These are phyloP conservation scores for Pteruthius melanotis DNA, from an alignment of 2,113 vertebrate species.

Conservation along the genomic window DNA sequence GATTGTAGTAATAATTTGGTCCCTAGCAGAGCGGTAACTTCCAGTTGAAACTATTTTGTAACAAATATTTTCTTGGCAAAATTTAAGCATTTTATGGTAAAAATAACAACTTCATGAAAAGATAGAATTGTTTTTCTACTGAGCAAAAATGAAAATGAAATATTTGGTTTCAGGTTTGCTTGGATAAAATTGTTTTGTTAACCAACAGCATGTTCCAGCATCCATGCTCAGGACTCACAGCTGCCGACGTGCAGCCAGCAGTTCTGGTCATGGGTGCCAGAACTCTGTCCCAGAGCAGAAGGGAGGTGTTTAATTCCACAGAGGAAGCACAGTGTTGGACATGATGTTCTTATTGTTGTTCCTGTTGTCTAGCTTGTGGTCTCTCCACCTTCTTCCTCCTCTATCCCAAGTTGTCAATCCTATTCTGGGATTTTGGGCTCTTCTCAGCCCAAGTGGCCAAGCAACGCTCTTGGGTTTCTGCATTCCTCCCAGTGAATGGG, in stretches of 20 bases:
- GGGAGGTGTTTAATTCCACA: slow-evolving; percentile 8
- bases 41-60: neutral
- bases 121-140: slow-evolving; percentile 24
- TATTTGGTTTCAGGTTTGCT: slow-evolving; percentile 3
- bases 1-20: neutral
- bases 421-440: neutral
- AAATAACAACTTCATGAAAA: slow-evolving; percentile 26
- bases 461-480: neutral
- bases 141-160: slow-evolving; percentile 12
- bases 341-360: slow-evolving; percentile 25
- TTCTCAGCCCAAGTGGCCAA: neutral
- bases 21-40: neutral
- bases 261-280: neutral
- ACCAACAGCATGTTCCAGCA: neutral
- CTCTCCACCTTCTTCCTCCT: neutral
- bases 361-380: slow-evolving; percentile 25
- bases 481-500: neutral
- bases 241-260: neutral
- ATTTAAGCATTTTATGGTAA: neutral
- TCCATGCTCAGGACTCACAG: neutral
- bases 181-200: slow-evolving; percentile 12
- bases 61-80: slow-evolving; percentile 41
- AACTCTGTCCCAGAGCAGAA: neutral
- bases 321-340: neutral
- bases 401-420: neutral